phyloP scores from a whole-genome alignment of 2,888 invertebrate genomes.

The Oxystoma pomonae region DNA sequence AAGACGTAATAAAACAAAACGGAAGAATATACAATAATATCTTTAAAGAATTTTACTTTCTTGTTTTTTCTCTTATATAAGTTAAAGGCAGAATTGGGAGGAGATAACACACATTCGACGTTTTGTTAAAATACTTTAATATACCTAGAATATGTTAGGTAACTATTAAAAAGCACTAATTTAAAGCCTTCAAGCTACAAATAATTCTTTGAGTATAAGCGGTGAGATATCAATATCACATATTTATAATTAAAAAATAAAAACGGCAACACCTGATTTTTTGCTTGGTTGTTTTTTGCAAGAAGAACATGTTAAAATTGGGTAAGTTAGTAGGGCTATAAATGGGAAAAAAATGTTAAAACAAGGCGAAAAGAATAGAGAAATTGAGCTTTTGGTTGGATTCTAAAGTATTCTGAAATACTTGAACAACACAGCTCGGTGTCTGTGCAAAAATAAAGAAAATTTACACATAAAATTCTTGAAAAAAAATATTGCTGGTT shows the following conservation, averaged over 20 bases:
- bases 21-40: slow-evolving; percentile 12
- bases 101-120: not conserved
- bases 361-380: slow-evolving; percentile 17
- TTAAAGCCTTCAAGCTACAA: too few relatives aligned
- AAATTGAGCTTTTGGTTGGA: slow-evolving; percentile 38
- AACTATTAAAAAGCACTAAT: too few relatives aligned
- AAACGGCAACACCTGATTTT: slow-evolving; percentile 9
- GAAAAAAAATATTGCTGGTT: not conserved
- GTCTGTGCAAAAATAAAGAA: slow-evolving; percentile 36
- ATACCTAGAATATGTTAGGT: not conserved
- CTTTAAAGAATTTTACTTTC: slow-evolving; percentile 29
- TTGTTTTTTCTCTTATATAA: slow-evolving; percentile 11
- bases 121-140: not conserved
- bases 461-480: slow-evolving; percentile 2
- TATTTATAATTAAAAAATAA: too few relatives aligned
- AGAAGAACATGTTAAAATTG: slow-evolving; percentile 10
- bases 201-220: too few relatives aligned
- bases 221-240: too few relatives aligned
- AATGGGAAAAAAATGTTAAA: slow-evolving; percentile 12
- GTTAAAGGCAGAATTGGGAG: not conserved
- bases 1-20: not conserved
- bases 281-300: not conserved
- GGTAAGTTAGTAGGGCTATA: slow-evolving; percentile 16
- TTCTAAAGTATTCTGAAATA: slow-evolving; percentile 45
- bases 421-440: slow-evolving; percentile 44